These are phyloP conservation scores for Babyrousa celebensis DNA, from an alignment of 2,797 vertebrate species.

Conservation along the genomic window DNA sequence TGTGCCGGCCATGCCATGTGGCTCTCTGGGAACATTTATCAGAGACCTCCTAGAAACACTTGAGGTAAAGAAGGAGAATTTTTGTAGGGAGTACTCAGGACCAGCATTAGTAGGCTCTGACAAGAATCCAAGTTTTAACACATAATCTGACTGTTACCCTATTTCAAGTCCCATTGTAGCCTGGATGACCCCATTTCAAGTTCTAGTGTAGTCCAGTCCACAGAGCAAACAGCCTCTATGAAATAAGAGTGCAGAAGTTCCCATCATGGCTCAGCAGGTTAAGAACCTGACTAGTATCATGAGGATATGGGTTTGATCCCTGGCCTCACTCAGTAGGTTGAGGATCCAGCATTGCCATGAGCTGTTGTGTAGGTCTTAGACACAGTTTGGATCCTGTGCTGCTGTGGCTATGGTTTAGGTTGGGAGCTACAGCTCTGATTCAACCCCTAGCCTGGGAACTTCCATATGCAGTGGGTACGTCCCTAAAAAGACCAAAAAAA, in stretches of 20 bases:
- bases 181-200: background rate
- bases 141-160: background rate
- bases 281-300: no score
- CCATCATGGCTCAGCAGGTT: no score
- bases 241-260: background rate
- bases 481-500: no score
- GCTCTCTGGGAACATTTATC: background rate
- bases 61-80: background rate
- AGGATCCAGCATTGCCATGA: no score
- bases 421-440: no score
- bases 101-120: background rate
- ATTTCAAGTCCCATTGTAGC: background rate
- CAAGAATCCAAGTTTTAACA: background rate
- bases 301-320: no score
- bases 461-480: no score
- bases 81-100: background rate
- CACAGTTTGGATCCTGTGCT: no score
- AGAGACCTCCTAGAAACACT: background rate
- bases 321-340: no score
- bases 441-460: no score
- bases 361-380: no score
- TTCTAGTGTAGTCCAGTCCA: background rate
- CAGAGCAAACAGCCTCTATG: background rate
- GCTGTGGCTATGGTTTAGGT: no score
- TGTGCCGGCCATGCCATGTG: rapidly evolving